Percentiles rank a stretch among this genome's conserved stretches.
Conservation (phyloP, 2,797 vertebrate genomes). For the Phaenicophaeus curvirostris region DNA sequence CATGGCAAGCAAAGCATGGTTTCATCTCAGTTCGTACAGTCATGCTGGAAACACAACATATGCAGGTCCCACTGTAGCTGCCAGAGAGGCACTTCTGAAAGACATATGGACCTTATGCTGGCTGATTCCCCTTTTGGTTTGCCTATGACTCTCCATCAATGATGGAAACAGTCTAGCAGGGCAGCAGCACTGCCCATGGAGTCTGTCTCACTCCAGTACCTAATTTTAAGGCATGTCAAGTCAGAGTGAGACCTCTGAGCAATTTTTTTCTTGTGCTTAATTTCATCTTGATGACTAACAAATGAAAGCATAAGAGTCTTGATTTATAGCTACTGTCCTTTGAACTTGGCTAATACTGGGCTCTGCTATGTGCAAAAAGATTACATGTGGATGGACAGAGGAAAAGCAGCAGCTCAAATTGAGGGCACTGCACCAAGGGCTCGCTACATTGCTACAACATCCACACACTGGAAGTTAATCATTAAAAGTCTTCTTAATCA, state of each 20-base stretch:
- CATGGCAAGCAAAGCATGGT: fast-evolving
- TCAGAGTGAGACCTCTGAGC: neutral
- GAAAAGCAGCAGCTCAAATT: slow-evolving; percentile 2
- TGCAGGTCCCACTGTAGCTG: neutral
- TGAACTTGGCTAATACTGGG: neutral
- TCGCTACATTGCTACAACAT: neutral
- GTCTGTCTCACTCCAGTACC: neutral
- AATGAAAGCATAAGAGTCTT: slow-evolving; percentile 2
- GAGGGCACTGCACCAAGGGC: neutral
- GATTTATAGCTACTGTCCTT: neutral
- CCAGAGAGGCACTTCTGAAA: neutral
- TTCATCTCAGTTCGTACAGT: neutral
- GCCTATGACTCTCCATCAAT: neutral
- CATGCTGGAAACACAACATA: neutral
- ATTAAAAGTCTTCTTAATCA: neutral
- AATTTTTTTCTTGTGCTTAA: neutral
- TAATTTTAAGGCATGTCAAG: neutral
- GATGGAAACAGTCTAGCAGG: neutral
- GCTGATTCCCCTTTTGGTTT: neutral
- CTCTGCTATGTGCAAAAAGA: neutral
- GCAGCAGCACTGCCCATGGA: neutral
- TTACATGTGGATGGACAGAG: neutral
- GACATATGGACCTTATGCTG: fast-evolving
- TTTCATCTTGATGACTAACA: slow-evolving; percentile 26
- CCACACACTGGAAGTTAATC: neutral